Percentiles rank a stretch among this genome's conserved stretches.
phyloP scores from a whole-genome alignment of 2,888 invertebrate species.

The Terebella lapidaria region DNA sequence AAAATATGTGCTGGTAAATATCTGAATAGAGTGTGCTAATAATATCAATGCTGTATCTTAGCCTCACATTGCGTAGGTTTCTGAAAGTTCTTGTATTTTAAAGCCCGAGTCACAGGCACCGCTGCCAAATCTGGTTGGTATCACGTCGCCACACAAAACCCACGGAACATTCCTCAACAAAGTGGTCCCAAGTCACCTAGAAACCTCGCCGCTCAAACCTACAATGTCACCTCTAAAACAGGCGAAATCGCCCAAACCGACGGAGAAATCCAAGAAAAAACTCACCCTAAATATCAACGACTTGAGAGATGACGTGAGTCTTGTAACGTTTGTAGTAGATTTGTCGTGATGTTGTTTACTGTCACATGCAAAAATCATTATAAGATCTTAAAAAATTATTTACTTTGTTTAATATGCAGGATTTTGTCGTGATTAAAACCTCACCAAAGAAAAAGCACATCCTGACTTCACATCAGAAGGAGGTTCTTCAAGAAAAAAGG shows the following conservation, averaged over 20 bases:
- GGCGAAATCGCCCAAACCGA: too few relatives aligned
- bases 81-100: too few relatives aligned
- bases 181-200: conserved; percentile 16
- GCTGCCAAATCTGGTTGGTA: conserved; percentile 36
- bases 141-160: conserved; percentile 42
- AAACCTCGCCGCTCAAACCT: conserved; percentile 15
- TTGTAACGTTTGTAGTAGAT: neutral
- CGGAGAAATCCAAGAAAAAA: neutral
- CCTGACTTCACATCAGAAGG: conserved; percentile 48
- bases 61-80: too few relatives aligned
- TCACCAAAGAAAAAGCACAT: conserved; percentile 35
- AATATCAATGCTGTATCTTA: too few relatives aligned
- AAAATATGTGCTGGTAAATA: too few relatives aligned
- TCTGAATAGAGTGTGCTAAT: too few relatives aligned
- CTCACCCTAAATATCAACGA: neutral
- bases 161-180: conserved; percentile 44
- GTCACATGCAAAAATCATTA: neutral
- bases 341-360: too few relatives aligned
- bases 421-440: conserved; percentile 20
- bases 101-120: conserved; percentile 32
- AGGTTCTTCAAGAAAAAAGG: conserved; percentile 40
- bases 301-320: conserved; percentile 5
- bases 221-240: too few relatives aligned
- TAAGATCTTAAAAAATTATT: neutral
- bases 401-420: too few relatives aligned